Percentiles rank a stretch among this genome's conserved stretches.
Evolutionary conservation across 2,888 invertebrate genomes (phyloP).

Genomic region (Ganaspis brasiliensis): DNA sequence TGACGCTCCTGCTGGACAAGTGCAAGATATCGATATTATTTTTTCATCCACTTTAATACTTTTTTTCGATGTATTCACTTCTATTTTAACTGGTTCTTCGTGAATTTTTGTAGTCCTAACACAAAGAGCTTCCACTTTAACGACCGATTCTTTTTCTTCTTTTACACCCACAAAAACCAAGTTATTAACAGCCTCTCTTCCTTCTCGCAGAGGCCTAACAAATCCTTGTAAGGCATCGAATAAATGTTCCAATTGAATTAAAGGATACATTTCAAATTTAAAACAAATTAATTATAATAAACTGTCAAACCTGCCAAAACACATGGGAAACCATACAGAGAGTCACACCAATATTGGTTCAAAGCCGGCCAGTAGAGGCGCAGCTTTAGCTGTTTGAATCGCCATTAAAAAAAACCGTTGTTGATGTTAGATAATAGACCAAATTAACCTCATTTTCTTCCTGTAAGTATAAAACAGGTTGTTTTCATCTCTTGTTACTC

Average conservation of each 20-base stretch:
- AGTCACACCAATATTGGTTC: neutral
- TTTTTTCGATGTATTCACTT: neutral
- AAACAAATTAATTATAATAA: neutral
- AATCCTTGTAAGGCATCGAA: neutral
- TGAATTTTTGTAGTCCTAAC: conserved; percentile 11
- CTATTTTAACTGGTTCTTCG: conserved; percentile 26
- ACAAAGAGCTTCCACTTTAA: conserved; percentile 10
- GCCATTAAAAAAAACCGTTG: too few relatives aligned
- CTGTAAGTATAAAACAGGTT: too few relatives aligned
- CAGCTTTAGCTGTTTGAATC: neutral
- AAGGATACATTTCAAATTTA: neutral
- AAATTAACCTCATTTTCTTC: too few relatives aligned
- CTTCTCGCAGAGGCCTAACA: conserved; percentile 4
- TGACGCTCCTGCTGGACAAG: too few relatives aligned
- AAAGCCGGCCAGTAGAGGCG: neutral
- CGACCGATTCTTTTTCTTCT: neutral
- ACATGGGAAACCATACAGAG: neutral
- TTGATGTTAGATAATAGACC: too few relatives aligned
- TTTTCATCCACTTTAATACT: neutral
- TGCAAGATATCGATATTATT: neutral
- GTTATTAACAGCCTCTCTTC: conserved; percentile 18
- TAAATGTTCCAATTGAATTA: conserved; percentile 13
- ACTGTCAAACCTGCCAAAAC: neutral
- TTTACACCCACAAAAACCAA: conserved; percentile 7
- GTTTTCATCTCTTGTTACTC: too few relatives aligned